These are phyloP conservation scores for Carollia perspicillata DNA, from an alignment of 2,113 vertebrate genomes.

Conservation along the genomic window DNA sequence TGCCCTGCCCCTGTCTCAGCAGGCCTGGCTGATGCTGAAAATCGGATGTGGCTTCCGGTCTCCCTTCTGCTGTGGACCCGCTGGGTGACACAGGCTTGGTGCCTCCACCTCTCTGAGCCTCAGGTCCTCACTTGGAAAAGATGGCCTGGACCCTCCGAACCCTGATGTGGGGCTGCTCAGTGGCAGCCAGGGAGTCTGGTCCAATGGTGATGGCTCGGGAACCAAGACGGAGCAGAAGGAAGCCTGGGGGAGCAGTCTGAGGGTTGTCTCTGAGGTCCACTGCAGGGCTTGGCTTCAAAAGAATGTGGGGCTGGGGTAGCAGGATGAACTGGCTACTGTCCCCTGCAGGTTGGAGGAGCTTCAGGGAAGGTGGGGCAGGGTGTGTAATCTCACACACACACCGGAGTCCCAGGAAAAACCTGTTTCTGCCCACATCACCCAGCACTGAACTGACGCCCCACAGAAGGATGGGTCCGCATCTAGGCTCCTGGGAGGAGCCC, in stretches of 20 bases:
- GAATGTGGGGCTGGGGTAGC: too few relatives aligned
- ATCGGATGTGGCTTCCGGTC: background rate
- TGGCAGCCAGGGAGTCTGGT: background rate
- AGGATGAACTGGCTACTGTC: background rate
- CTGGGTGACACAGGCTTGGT: background rate
- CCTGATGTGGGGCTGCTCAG: background rate
- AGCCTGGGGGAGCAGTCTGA: background rate
- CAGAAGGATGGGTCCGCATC: background rate
- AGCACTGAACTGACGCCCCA: background rate
- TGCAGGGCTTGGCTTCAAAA: background rate
- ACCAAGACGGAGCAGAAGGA: background rate
- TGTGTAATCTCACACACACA: too few relatives aligned
- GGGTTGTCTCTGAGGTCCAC: background rate
- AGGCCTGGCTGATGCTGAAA: background rate
- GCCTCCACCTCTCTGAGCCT: background rate
- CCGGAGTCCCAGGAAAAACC: background rate
- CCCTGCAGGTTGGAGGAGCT: background rate
- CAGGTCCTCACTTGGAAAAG: background rate
- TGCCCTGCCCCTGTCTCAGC: background rate
- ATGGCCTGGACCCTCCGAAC: background rate
- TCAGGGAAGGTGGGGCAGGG: fast-evolving
- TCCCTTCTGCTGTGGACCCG: background rate
- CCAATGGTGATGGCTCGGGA: background rate
- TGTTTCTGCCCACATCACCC: background rate
- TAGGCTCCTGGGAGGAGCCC: background rate